Percentiles rank a stretch among this genome's conserved stretches.
phyloP scores from a whole-genome alignment of 2,888 invertebrate genomes.

The Bellardia bayeri region DNA sequence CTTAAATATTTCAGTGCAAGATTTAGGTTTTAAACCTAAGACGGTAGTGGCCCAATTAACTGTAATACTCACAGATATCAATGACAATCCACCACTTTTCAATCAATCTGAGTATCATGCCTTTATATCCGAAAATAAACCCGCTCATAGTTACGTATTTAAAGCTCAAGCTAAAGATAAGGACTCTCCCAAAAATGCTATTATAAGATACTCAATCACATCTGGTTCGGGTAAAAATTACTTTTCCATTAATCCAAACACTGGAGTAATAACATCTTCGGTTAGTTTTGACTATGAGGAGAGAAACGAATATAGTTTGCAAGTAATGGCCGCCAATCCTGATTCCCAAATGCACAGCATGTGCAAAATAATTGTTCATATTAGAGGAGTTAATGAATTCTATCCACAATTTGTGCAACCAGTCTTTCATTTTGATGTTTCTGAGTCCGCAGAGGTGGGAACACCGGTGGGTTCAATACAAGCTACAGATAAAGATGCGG shows the following conservation, averaged over 20 bases:
- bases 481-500: slow-evolving; percentile 95
- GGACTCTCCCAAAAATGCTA: slow-evolving; percentile 94
- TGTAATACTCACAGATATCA: slow-evolving; percentile 95
- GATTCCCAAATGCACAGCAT: slow-evolving; percentile 92
- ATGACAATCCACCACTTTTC: slow-evolving; percentile 96
- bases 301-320: slow-evolving; percentile 89
- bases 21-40: slow-evolving; percentile 92
- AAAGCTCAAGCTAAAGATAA: slow-evolving; percentile 91
- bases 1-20: slow-evolving; percentile 94
- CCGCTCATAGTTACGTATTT: slow-evolving; percentile 90
- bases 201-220: slow-evolving; percentile 92
- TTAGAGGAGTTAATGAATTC: slow-evolving; percentile 94
- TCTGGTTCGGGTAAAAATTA: slow-evolving; percentile 90
- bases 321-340: slow-evolving; percentile 94
- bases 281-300: slow-evolving; percentile 95
- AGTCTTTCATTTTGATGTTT: slow-evolving; percentile 96
- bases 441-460: slow-evolving; percentile 94
- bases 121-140: slow-evolving; percentile 92
- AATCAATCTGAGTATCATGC: slow-evolving; percentile 91
- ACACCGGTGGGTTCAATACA: slow-evolving; percentile 93
- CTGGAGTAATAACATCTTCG: slow-evolving; percentile 91
- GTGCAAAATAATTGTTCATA: slow-evolving; percentile 89
- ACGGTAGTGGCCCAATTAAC: slow-evolving; percentile 92
- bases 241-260: slow-evolving; percentile 91
- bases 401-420: slow-evolving; percentile 95